These are phyloP conservation scores for Xyrichtys novacula DNA, from an alignment of 2,797 vertebrate species.

Conservation along the genomic window DNA sequence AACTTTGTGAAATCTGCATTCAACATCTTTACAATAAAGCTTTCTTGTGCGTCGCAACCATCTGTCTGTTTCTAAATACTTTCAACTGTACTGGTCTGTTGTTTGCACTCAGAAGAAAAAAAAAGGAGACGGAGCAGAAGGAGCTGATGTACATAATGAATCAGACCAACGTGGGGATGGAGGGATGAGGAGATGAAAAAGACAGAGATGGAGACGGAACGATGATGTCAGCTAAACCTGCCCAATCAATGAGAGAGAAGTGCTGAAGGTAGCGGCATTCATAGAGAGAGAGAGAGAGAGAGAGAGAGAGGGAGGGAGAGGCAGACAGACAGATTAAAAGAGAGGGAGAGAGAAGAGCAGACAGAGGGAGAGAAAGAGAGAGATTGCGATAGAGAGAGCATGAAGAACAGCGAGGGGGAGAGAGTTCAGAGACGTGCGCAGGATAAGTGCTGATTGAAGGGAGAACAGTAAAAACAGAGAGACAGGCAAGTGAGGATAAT, in stretches of 20 bases:
- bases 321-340: too few relatives aligned
- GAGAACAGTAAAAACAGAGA: slow-evolving; percentile 49
- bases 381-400: background rate
- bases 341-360: background rate
- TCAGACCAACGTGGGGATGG: slow-evolving; percentile 63
- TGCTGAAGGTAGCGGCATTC: slow-evolving; percentile 75
- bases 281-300: background rate
- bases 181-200: slow-evolving; percentile 33
- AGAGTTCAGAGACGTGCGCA: slow-evolving; percentile 35
- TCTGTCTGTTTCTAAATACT: background rate
- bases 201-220: slow-evolving; percentile 62
- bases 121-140: background rate
- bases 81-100: background rate
- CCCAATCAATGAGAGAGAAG: slow-evolving; percentile 79
- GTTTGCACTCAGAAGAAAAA: slow-evolving; percentile 16
- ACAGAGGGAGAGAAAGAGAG: background rate
- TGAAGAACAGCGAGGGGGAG: background rate
- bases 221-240: slow-evolving; percentile 83
- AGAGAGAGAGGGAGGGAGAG: background rate
- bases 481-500: slow-evolving; percentile 54
- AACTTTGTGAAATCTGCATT: background rate
- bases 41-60: background rate
- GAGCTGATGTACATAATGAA: slow-evolving; percentile 70
- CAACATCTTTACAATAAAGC: background rate
- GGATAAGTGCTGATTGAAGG: slow-evolving; percentile 61